Conservation (phyloP, 2,113 vertebrate species). For the Chitala chitala region DNA sequence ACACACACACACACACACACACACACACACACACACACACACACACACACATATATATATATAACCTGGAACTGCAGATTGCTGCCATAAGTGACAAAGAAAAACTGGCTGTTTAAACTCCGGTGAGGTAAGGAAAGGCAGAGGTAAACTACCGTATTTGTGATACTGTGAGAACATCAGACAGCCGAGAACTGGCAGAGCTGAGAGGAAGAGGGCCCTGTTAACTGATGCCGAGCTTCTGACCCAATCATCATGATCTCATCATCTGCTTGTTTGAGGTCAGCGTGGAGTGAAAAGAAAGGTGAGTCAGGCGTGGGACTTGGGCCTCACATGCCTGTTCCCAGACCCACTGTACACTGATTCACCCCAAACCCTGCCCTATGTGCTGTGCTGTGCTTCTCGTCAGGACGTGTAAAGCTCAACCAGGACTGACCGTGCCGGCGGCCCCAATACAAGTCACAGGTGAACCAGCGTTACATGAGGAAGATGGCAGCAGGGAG, state of each 20-base stretch:
- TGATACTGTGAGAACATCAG: neutral
- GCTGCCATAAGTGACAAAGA: no score
- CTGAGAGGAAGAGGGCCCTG: no score
- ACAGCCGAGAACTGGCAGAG: neutral
- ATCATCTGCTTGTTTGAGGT: conserved; percentile 14
- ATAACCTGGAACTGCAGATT: no score
- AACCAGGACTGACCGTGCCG: neutral
- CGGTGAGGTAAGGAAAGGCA: no score
- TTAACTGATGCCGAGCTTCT: neutral
- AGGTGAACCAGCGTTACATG: neutral
- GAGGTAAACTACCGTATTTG: no score
- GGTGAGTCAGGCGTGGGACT: conserved; percentile 13
- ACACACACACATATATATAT: no score
- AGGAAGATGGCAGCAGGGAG: neutral
- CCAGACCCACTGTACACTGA: neutral
- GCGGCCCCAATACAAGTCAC: neutral
- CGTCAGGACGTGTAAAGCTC: neutral
- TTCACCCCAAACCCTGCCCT: neutral
- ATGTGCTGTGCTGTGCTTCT: no score
- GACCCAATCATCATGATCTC: neutral
- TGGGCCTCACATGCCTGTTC: neutral
- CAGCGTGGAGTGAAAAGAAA: neutral
- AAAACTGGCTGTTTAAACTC: no score
- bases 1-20: no score
- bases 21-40: no score